phyloP scores from a whole-genome alignment of 2,113 vertebrate genomes.

The Cervus canadensis region DNA sequence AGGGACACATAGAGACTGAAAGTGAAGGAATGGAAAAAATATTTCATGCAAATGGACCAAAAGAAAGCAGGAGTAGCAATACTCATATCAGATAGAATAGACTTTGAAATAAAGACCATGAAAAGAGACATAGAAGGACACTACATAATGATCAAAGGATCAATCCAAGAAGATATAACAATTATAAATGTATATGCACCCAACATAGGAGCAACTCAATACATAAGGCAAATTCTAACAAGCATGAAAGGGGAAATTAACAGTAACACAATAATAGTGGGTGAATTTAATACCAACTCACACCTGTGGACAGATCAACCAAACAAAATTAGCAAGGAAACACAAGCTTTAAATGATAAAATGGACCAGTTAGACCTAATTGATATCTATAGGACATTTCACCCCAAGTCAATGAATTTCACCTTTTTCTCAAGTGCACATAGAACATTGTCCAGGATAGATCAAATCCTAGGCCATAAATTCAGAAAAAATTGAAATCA shows the following conservation, averaged over 20 bases:
- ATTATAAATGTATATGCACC: not conserved
- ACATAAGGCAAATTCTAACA: not conserved
- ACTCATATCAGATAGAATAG: not conserved
- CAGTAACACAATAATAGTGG: not conserved
- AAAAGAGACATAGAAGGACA: not conserved
- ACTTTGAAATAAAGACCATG: not conserved
- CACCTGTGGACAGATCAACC: not conserved
- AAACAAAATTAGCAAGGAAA: not conserved
- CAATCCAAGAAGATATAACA: not conserved
- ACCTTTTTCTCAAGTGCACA: not conserved
- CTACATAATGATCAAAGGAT: accelerated
- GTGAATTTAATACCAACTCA: not conserved
- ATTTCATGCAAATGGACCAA: not conserved
- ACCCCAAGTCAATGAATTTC: not conserved
- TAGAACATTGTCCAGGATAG: not conserved
- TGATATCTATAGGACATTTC: not conserved
- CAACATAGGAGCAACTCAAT: not conserved
- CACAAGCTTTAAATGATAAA: not conserved
- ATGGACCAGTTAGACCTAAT: not conserved
- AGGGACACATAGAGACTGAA: not conserved
- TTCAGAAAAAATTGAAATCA: not conserved
- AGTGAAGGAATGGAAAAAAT: not conserved
- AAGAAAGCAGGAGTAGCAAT: not conserved
- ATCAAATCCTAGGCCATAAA: not conserved
- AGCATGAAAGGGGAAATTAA: not conserved